Evolutionary conservation across 2,797 vertebrate species (phyloP), one percentile per base, ranked within the genome.

Genomic region (Aphelocoma californica): DNA sequence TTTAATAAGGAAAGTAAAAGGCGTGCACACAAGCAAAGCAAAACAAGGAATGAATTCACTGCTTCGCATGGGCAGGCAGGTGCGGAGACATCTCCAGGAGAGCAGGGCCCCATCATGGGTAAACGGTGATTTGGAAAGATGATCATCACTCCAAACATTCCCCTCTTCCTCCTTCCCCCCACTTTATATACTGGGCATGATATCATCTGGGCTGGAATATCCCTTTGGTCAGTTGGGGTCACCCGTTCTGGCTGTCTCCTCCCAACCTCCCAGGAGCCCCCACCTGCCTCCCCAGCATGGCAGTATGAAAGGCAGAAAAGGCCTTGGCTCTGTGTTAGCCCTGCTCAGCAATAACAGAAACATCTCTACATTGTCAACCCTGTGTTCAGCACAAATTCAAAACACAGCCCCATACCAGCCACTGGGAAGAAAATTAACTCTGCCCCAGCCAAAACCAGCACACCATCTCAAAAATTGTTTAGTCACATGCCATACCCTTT

Each of bases 221-320:
- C 7, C 29, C 31, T 70, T 6, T 40, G 20, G 29, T 62, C 56
- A 47, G 20, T 1, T 56, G 3, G 56, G 18, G 8, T 62, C 65
- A 40, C 17, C 40, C 21, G 6, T 31, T 17, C 40, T 31, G 34
- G 54, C 7, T 75, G 21, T 32, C 5, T 9, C 11, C 10, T 75
- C 48, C 26, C 48, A 54, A 1, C 3, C 8, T 61, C 26, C 34
- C 42, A 25, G 4, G 29, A 9, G 26, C 11, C 4, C 8, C 6
- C 45, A 51, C 4, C 8, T 16, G 38, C 14, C 20, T 69, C 24
- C 1, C 15, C 42, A 54, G 48, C 0, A 0, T 34, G 31, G 14
- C 31, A 5, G 5, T 1, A 17, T 0, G 0, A 26, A 40, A 61
- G 47, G 26, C 34, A 61, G 47, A 54, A 61, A 48, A 3, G 31